These are phyloP conservation scores for Trichomycterus rosablanca DNA, from an alignment of 2,113 vertebrate species.

Conservation along the genomic window DNA sequence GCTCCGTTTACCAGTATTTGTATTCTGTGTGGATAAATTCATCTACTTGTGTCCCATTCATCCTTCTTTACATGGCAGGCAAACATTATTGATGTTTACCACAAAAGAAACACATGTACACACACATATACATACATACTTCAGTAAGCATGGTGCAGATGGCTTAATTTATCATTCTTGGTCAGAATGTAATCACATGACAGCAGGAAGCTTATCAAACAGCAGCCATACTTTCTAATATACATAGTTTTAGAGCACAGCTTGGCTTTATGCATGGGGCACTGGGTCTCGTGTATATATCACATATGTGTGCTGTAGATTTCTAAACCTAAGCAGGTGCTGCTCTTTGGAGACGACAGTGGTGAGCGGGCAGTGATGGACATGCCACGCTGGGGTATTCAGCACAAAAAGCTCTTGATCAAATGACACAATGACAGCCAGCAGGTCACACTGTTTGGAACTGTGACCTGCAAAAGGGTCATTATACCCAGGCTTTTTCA, in stretches of 20 bases:
- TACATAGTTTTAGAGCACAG: no score
- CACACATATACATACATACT: slow-evolving; percentile 10
- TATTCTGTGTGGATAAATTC: slow-evolving; percentile 23
- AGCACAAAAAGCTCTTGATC: slow-evolving; percentile 21
- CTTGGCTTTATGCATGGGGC: no score
- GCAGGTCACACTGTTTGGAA: slow-evolving; percentile 22
- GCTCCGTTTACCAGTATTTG: slow-evolving; percentile 4
- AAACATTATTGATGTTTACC: slow-evolving; percentile 16
- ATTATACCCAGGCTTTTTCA: slow-evolving; percentile 25
- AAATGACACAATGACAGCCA: slow-evolving; percentile 27
- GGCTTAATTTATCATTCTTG: slow-evolving; percentile 33
- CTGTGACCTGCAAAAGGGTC: slow-evolving; percentile 16
- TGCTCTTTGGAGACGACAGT: slow-evolving; percentile 20
- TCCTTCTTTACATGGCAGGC: slow-evolving; percentile 16
- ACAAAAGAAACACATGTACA: slow-evolving; percentile 4
- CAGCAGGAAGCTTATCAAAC: slow-evolving; percentile 21
- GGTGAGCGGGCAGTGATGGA: slow-evolving; percentile 27
- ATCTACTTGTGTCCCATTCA: neutral
- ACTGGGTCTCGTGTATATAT: no score
- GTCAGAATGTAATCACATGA: slow-evolving; percentile 32
- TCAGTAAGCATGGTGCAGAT: slow-evolving; percentile 30
- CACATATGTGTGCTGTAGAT: no score
- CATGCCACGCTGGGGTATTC: slow-evolving; percentile 20
- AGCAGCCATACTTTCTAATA: no score
- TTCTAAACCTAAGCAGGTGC: no score